Conservation (phyloP, 2,888 invertebrate genomes). For the Megastigmus dorsalis region DNA sequence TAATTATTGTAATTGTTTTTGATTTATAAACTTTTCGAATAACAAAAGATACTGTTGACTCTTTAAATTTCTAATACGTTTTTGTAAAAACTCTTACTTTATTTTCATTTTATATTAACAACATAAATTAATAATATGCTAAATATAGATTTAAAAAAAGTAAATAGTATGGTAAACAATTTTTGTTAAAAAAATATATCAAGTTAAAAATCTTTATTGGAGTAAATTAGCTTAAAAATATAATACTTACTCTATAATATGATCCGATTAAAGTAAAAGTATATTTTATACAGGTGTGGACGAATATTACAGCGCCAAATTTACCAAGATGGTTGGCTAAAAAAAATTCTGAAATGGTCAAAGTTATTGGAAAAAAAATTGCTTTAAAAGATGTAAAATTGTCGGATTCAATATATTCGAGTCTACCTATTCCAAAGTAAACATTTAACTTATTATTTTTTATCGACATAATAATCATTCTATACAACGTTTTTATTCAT, state of each 20-base stretch:
- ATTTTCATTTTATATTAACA: too few species aligned
- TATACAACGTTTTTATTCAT: conserved; percentile 41
- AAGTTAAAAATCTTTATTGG: too few species aligned
- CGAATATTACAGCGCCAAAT: conserved; percentile 71
- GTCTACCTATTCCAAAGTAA: conserved; percentile 59
- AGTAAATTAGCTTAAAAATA: too few species aligned
- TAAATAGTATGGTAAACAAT: too few species aligned
- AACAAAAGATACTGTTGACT: too few species aligned
- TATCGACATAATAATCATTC: background rate
- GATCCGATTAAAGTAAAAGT: conserved; percentile 54
- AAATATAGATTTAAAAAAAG: too few species aligned
- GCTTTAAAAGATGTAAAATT: conserved; percentile 72
- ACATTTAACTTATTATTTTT: background rate
- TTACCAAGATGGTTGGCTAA: conserved; percentile 70
- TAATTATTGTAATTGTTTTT: too few species aligned
- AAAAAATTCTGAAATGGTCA: conserved; percentile 71
- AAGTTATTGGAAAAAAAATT: conserved; percentile 75
- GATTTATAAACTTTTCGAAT: too few species aligned
- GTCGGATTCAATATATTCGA: conserved; percentile 52
- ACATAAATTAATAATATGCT: too few species aligned
- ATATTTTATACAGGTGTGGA: conserved; percentile 70
- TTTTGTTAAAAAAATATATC: too few species aligned
- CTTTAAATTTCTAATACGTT: too few species aligned
- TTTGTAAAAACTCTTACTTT: too few species aligned
- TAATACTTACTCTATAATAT: conserved; percentile 68